These are phyloP conservation scores for Hexactinellida sp. DNA, from an alignment of 37 sponge, comb jelly and placozoan species.

Conservation along the genomic window DNA sequence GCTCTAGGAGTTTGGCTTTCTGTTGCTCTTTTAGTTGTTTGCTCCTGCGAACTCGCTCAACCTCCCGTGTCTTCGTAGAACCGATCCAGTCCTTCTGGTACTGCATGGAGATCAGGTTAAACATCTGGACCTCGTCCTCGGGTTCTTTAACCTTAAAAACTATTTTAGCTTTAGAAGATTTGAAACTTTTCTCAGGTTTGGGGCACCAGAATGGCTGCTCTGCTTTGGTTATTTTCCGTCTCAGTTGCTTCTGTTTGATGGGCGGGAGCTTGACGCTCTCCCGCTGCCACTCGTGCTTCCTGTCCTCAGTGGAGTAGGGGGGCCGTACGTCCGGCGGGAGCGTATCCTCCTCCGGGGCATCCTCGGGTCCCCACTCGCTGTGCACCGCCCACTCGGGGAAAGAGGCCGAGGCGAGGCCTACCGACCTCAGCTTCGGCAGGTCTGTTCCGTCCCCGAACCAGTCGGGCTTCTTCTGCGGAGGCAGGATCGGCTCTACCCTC, in stretches of 20 bases:
- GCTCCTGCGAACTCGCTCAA: not conserved
- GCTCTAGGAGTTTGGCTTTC: not conserved
- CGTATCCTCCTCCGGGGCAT: not conserved
- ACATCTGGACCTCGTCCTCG: not conserved
- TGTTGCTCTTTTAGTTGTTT: not conserved
- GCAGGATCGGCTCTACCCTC: not conserved
- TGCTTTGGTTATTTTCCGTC: not conserved
- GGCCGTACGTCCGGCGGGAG: not conserved
- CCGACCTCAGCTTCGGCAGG: not conserved
- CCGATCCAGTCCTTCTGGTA: constrained; percentile 7
- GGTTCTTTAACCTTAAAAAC: not conserved
- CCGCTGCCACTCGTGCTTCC: not conserved
- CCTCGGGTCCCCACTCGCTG: not conserved
- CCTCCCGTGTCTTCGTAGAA: not conserved
- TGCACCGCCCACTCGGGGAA: not conserved
- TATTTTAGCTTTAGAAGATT: not conserved
- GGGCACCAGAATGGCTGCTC: not conserved
- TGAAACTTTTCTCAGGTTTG: constrained; percentile 7
- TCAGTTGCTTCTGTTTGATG: constrained; percentile 1
- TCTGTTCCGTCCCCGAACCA: constrained; percentile 3
- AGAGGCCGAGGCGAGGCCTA: not conserved
- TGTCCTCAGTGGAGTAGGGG: not conserved
- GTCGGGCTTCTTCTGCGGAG: not conserved
- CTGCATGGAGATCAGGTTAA: constrained; percentile 5
- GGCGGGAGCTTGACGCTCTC: not conserved